These are phyloP conservation scores for Plutella xylostella DNA, from an alignment of 2,888 invertebrate genomes.

Conservation along the genomic window DNA sequence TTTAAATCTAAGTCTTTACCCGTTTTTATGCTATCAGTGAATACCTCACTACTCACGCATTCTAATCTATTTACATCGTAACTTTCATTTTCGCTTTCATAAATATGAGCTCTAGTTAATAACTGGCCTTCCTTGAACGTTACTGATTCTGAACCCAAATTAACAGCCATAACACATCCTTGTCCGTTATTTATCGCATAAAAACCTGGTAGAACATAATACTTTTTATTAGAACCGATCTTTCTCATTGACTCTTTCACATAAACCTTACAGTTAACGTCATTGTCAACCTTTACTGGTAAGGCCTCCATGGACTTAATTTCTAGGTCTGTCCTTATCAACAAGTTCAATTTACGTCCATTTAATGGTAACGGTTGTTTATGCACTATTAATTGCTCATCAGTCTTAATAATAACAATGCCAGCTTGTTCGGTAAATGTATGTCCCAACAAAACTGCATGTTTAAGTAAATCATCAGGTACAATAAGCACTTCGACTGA, in stretches of 20 bases:
- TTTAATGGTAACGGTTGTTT: slow-evolving; percentile 11
- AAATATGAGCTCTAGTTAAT: slow-evolving; percentile 11
- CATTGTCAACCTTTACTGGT: neutral
- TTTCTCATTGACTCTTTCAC: slow-evolving; percentile 12
- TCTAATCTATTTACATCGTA: too few species aligned
- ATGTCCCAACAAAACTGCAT: slow-evolving; percentile 5
- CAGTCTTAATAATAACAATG: slow-evolving; percentile 3
- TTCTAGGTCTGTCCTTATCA: neutral
- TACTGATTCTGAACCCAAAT: neutral
- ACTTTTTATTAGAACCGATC: slow-evolving; percentile 14
- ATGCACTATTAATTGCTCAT: slow-evolving; percentile 13
- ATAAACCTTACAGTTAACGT: slow-evolving; percentile 15
- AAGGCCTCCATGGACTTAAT: neutral
- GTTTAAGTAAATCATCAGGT: neutral
- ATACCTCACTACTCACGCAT: too few species aligned
- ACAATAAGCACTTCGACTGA: slow-evolving; percentile 4
- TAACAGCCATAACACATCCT: slow-evolving; percentile 11
- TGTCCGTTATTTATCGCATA: slow-evolving; percentile 11
- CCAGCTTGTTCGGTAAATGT: slow-evolving; percentile 4
- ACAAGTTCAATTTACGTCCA: slow-evolving; percentile 2
- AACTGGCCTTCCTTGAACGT: slow-evolving; percentile 5
- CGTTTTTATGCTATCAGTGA: too few species aligned
- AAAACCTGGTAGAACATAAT: slow-evolving; percentile 12
- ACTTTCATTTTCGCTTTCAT: too few species aligned
- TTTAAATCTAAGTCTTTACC: too few species aligned